These are phyloP conservation scores for Sterna hirundo DNA, from an alignment of 2,113 vertebrate genomes.

Conservation along the genomic window DNA sequence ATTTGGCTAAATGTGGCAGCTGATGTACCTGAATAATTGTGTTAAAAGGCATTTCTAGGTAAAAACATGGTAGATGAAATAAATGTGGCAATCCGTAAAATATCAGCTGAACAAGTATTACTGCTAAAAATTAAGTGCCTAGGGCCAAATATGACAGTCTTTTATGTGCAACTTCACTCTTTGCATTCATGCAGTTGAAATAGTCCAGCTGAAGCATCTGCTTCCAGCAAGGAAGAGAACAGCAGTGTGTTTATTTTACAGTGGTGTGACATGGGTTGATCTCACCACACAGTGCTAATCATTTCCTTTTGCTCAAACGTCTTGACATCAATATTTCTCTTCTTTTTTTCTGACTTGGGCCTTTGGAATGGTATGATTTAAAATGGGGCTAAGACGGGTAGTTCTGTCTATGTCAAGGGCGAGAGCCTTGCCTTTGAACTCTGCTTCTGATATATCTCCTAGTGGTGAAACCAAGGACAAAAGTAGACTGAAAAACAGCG, in stretches of 20 bases:
- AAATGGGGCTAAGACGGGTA: not conserved
- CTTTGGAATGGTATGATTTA: not conserved
- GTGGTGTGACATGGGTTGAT: rapidly evolving
- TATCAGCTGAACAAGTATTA: not conserved
- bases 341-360: not conserved
- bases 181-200: not conserved
- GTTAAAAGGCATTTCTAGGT: not conserved
- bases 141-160: not conserved
- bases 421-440: not conserved
- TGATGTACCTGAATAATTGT: not conserved
- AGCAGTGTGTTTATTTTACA: not conserved
- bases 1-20: not conserved
- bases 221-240: not conserved
- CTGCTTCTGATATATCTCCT: not conserved
- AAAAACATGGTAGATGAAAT: not conserved
- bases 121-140: not conserved
- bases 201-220: not conserved
- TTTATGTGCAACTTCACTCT: not conserved
- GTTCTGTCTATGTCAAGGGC: not conserved
- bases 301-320: not conserved
- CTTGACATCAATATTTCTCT: not conserved
- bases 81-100: not conserved
- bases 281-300: not conserved
- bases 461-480: not conserved
- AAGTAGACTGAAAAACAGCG: not conserved